These are phyloP conservation scores for Drosophila kokeensis DNA, from an alignment of 2,888 invertebrate genomes.

Conservation along the genomic window DNA sequence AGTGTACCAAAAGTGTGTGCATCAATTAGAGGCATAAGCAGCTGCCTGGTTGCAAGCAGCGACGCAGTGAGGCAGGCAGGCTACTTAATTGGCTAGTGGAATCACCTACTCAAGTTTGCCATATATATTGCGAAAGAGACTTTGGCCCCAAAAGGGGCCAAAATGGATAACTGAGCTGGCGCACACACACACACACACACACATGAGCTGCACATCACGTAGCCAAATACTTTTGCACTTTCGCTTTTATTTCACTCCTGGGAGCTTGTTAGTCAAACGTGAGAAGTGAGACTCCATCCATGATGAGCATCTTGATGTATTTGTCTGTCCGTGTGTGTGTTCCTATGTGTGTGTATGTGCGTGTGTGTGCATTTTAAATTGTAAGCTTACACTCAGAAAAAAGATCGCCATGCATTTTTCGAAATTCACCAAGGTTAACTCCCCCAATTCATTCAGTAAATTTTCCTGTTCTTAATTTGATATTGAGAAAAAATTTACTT, in stretches of 20 bases:
- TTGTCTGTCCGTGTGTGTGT: slow-evolving; percentile 29
- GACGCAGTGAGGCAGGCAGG: slow-evolving; percentile 6
- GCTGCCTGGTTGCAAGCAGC: slow-evolving; percentile 21
- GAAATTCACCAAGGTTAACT: not conserved
- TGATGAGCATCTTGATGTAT: slow-evolving; percentile 33
- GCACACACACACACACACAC: not conserved
- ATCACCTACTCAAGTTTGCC: slow-evolving; percentile 53
- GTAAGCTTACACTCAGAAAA: slow-evolving; percentile 12
- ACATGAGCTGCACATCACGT: slow-evolving; percentile 72
- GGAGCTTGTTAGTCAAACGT: slow-evolving; percentile 82
- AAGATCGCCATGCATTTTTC: not conserved
- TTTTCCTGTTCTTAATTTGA: not conserved
- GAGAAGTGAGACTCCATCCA: slow-evolving; percentile 54
- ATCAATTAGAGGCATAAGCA: slow-evolving; percentile 55
- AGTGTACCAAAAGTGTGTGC: slow-evolving; percentile 20
- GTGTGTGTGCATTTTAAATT: slow-evolving; percentile 75
- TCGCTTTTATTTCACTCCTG: slow-evolving; percentile 81
- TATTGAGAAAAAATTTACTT: not conserved
- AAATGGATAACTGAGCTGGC: slow-evolving; percentile 23
- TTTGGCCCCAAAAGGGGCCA: not conserved
- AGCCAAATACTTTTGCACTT: slow-evolving; percentile 76
- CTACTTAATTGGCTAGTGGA: slow-evolving; percentile 53
- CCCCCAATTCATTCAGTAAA: not conserved
- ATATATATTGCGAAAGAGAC: slow-evolving; percentile 24
- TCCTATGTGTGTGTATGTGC: slow-evolving; percentile 23